A percentile compares a stretch with the other conserved stretches of the same genome.
These are phyloP conservation scores for Acanthaster planci DNA, from an alignment of 35 echinoderm and acorn worm genomes.

Conservation along the genomic window DNA sequence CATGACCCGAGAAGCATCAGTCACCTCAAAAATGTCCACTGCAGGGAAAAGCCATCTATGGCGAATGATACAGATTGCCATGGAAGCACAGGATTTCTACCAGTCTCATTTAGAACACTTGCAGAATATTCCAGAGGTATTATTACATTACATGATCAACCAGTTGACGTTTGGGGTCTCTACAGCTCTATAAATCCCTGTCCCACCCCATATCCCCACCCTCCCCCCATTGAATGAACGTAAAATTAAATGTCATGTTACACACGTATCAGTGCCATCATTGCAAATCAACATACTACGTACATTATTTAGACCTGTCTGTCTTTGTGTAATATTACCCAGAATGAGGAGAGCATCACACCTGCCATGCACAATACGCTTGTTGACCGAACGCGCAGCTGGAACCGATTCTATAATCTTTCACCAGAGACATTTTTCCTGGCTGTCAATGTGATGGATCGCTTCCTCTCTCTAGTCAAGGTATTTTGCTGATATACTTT, in stretches of 20 bases:
- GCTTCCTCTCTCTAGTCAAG: constrained; percentile 88
- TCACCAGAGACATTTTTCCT: constrained; percentile 86
- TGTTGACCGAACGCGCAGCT: constrained; percentile 57
- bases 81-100: constrained; percentile 46
- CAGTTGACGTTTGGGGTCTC: too few species aligned
- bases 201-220: too few species aligned
- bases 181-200: too few species aligned
- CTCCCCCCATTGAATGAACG: too few species aligned
- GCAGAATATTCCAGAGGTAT: constrained; percentile 41
- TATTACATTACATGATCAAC: too few species aligned
- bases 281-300: not conserved
- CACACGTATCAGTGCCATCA: not conserved
- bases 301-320: not conserved
- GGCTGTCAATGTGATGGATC: constrained; percentile 80
- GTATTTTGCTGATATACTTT: too few species aligned
- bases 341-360: constrained; percentile 62
- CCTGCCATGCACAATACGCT: constrained; percentile 72
- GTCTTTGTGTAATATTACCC: not conserved
- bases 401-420: constrained; percentile 67
- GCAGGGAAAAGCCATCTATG: constrained; percentile 33
- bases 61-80: constrained; percentile 53
- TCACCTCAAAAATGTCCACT: not conserved
- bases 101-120: constrained; percentile 52
- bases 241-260: too few species aligned
- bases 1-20: not conserved